A percentile compares a stretch with the other conserved stretches of the same genome.
Evolutionary conservation across 2,113 vertebrate genomes (phyloP).

Genomic region (Felis chaus): DNA sequence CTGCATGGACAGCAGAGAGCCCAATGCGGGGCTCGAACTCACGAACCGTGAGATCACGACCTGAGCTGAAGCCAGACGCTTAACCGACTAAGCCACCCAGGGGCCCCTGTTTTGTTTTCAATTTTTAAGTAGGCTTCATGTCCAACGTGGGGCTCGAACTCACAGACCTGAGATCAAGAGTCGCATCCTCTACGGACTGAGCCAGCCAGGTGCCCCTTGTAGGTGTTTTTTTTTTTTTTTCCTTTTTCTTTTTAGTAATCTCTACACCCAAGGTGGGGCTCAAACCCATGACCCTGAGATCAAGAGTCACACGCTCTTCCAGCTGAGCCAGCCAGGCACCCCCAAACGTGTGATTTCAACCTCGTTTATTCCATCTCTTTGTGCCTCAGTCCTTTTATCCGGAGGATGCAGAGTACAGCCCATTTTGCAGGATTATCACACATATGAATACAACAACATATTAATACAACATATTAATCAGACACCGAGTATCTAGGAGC

Average conservation of each 20-base stretch:
- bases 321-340: background rate
- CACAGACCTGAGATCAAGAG: background rate
- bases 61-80: too few species aligned
- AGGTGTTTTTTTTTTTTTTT: background rate
- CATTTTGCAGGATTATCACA: background rate
- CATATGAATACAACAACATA: background rate
- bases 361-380: background rate
- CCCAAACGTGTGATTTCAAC: background rate
- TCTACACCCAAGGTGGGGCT: background rate
- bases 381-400: background rate
- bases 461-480: background rate
- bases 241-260: background rate
- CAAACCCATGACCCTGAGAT: background rate
- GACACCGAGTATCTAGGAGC: background rate
- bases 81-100: too few species aligned
- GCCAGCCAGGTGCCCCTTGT: background rate
- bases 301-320: background rate
- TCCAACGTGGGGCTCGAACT: background rate
- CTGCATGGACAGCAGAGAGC: too few species aligned
- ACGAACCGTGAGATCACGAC: too few species aligned
- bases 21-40: too few species aligned
- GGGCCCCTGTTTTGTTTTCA: too few species aligned
- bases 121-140: background rate
- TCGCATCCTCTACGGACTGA: background rate
- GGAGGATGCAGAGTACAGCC: background rate